A percentile compares a stretch with the other conserved stretches of the same genome.
phyloP scores from a whole-genome alignment of 2,888 invertebrate species.

The Drosophila mayaguana region DNA sequence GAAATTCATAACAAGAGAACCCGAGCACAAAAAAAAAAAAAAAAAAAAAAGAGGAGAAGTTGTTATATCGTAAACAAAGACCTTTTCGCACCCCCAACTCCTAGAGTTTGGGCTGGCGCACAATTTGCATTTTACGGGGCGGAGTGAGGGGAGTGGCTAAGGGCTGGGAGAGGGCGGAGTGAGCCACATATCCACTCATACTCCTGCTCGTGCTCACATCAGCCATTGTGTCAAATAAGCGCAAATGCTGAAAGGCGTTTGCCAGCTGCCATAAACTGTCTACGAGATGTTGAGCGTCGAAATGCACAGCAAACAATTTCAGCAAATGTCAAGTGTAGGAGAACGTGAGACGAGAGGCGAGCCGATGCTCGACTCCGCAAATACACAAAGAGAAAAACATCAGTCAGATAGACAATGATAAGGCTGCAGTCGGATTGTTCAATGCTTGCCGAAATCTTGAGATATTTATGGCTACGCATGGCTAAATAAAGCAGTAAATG shows the following conservation, averaged over 20 bases:
- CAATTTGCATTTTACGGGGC: conserved; percentile 72
- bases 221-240: conserved; percentile 78
- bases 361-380: conserved; percentile 9
- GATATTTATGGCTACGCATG: conserved; percentile 36
- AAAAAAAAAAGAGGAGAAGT: conserved; percentile 46
- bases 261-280: conserved; percentile 41
- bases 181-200: background rate
- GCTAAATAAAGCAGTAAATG: conserved; percentile 13
- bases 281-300: conserved; percentile 38
- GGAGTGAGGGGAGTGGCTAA: background rate
- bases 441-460: conserved; percentile 30
- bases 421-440: conserved; percentile 30
- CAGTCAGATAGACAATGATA: conserved; percentile 38
- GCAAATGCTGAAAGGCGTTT: conserved; percentile 56
- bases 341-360: conserved; percentile 35
- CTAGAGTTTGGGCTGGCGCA: conserved; percentile 17
- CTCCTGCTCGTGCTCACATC: conserved; percentile 30
- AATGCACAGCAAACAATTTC: conserved; percentile 66
- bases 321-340: conserved; percentile 55
- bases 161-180: background rate
- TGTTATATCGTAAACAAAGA: conserved; percentile 71
- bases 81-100: conserved; percentile 27
- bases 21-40: conserved; percentile 1
- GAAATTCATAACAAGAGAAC: conserved; percentile 71
- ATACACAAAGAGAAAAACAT: background rate